phyloP scores from a whole-genome alignment of 2,797 vertebrate species.

The Potorous gilbertii region DNA sequence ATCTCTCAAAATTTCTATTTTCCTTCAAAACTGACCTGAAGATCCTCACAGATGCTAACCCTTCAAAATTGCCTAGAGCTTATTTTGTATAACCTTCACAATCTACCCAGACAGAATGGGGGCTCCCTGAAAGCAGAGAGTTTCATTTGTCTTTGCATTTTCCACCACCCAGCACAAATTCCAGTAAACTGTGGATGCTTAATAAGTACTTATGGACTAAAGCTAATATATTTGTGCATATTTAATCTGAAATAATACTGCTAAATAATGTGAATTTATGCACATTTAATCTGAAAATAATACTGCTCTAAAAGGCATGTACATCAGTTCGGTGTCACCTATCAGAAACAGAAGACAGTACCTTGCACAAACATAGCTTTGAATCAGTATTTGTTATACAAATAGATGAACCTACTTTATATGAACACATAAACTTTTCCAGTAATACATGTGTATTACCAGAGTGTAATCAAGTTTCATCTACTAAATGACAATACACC shows the following conservation, averaged over 20 bases:
- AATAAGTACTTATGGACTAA: neutral
- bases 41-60: neutral
- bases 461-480: neutral
- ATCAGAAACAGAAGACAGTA: neutral
- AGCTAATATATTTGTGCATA: neutral
- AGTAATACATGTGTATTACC: neutral
- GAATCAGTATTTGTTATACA: neutral
- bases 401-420: neutral
- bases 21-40: neutral
- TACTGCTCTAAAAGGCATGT: no score
- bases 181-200: neutral
- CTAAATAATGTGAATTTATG: no score
- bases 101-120: neutral
- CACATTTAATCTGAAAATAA: neutral
- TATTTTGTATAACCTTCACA: neutral
- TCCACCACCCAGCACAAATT: neutral
- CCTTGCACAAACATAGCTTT: neutral
- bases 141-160: neutral
- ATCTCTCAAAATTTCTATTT: constrained; percentile 20
- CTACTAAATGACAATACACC: neutral
- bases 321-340: neutral
- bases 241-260: no score
- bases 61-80: no score
- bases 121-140: constrained; percentile 36
- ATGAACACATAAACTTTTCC: neutral